Base-by-base conservation (phyloP, 1,140 invertebrate genomes). In the Dendroctonus ponderosae region DNA sequence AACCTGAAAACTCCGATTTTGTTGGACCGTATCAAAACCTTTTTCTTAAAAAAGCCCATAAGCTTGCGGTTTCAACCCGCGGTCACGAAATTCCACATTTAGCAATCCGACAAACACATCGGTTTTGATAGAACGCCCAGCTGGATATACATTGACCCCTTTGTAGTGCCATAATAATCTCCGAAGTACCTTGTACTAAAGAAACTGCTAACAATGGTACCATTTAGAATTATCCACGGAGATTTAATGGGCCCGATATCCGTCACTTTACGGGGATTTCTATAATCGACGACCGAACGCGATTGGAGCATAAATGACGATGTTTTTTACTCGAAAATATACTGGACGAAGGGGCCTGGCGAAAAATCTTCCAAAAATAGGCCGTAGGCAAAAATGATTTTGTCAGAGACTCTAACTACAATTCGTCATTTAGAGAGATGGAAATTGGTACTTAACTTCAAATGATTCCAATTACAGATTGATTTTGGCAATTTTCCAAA, bases 131-230 rank as follows among this genome's bases (percentile, higher is more conserved):
- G 44, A 38, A 59, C 50, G 57, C 65, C 48, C 65, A 67, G 57
- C 65, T 67, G 65, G 65, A 61, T 67, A 67, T 50, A 67, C 65
- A 67, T 61, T 67, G 65, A 67, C 65, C 65, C 61, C 65, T 67
- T 67, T 67, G 65, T 67, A 53, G 41, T 37, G 57, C 8, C 15
- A 15, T 48, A 14, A 37, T 67, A 67, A 67, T 67, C 65, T 67
- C 26, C 58, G 57, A 61, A 66, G 63, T 66, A 66, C 62, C 62
- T 65, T 56, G 56, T 58, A 59, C 46, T 6, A 66, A 59, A 39
- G 56, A 52, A 66, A 59, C 63, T 38, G 58, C 58, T 12, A 54
- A 67, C 65, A 67, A 67, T 67, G 42, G 65, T 56, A 61, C 65
- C 58, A 67, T 67, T 67, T 67, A 67, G 54, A 67, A 67, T 67